Base-by-base conservation (phyloP, 1,140 invertebrate species). In the Thaumetopoea pityocampa region DNA sequence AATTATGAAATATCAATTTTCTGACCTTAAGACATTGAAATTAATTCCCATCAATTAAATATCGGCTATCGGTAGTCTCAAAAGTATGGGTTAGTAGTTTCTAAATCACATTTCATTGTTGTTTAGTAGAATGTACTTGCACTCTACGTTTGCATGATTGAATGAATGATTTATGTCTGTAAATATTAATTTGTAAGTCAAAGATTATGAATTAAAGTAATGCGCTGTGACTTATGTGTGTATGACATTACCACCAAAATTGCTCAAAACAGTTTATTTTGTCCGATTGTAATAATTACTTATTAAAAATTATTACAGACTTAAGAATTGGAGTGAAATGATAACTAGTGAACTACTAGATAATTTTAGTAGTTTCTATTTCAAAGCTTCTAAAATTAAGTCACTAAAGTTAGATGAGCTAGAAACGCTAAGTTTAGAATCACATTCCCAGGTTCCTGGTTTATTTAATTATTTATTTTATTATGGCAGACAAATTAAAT, bases 171-270 rank as follows among this genome's bases (percentile, higher is more conserved):
- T 40, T 51, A 46, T 53, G 48, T 55, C 45, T 80, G 76, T 77
- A 80, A 67, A 76, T 77, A 76, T 30, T 60, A 51, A 38, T 40
- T 14, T 34, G 20, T 61, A 52, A 58, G 36, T 35, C 55, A 46
- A n/a, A 41, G 54, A 37, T 30, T 54, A 67, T 42, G 49, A 43
- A 47, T 45, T 60, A 70, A n/a, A 60, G 60, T 59, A 60, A 54
- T 47, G 72, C 60, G 70, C 71, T 77, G 72, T 77, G 72, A 77
- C 64, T 61, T 48, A 54, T 60, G 17, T 28, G 35, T 49, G 50
- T 67, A 45, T 66, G 54, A 56, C 45, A 41, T 40, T 59, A 53
- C 32, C 44, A 46, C 42, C 54, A 53, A 62, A 23, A 52, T 30
- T 67, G 63, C 68, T 78, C 57, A 73, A 67, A 67, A 55, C 46